Conservation (phyloP, 2,888 invertebrate species). For the Diarsia brunnea region DNA sequence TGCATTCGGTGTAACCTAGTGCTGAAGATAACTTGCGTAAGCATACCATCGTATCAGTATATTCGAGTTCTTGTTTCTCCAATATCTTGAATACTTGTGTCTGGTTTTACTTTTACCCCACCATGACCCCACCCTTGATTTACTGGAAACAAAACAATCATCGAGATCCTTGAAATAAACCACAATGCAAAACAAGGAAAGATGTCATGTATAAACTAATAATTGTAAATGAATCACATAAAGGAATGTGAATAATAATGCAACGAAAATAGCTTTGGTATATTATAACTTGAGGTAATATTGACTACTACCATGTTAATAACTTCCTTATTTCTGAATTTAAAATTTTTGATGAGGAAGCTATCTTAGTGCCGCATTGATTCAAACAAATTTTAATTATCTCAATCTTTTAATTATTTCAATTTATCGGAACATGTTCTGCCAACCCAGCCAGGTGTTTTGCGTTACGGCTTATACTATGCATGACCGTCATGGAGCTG, state of each 20-base stretch:
- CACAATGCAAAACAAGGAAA: slow-evolving; percentile 26
- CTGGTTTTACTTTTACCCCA: background rate
- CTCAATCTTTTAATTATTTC: too few relatives aligned
- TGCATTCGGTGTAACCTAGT: background rate
- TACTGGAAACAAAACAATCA: background rate
- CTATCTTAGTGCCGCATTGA: background rate
- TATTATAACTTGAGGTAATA: slow-evolving; percentile 8
- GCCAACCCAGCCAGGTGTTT: background rate
- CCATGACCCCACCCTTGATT: background rate
- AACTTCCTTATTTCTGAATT: background rate
- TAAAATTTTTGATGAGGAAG: background rate
- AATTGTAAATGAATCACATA: slow-evolving; percentile 30
- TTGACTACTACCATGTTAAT: background rate
- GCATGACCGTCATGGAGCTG: background rate
- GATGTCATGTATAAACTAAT: slow-evolving; percentile 1
- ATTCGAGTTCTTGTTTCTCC: background rate
- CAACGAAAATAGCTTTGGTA: background rate
- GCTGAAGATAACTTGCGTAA: background rate
- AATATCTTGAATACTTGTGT: background rate
- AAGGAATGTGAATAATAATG: slow-evolving; percentile 19
- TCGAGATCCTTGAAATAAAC: background rate
- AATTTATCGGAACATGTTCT: background rate
- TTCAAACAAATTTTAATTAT: background rate
- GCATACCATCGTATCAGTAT: background rate
- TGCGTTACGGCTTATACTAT: background rate